Evolutionary conservation across 2,113 vertebrate genomes (phyloP), one percentile per base, ranked within the genome.

Genomic region (Todiramphus saurophagus): DNA sequence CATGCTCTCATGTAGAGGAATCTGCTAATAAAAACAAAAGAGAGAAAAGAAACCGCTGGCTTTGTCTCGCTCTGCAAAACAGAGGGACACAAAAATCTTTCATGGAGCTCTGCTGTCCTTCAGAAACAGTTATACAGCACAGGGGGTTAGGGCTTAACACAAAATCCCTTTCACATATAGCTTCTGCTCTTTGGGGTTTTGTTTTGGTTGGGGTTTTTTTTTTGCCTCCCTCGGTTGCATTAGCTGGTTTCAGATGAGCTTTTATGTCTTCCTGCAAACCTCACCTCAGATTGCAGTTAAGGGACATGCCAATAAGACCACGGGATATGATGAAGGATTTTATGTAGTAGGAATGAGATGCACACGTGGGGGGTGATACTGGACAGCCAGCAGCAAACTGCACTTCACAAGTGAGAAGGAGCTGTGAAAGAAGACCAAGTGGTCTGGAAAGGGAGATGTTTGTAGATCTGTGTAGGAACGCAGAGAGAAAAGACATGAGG

Each of bases 11-110:
- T 72, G 31, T 70, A 74, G 51, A 87, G 80, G 46, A 93, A 74
- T 94, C 56, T 81, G 68, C 51, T 94, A 92, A 92, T 74, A 82
- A 93, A 94, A 96, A 81, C 89, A 93, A 92, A 92, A 37, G 41
- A 95, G 60, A 70, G 58, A 69, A 93, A 83, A 84, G 27, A 76
- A 89, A 59, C 33, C 58, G 33, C 51, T 59, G 33, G 19, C 59
- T 80, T 82, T 64, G 55, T 66, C 53, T 91, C 0, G 0, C 33
- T 83, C 83, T 64, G 56, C 60, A 64, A 59, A 74, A 66, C 30
- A 53, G 37, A 60, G 35, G 19, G n/a, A 46, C 39, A 16, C 41
- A 27, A 81, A 91, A 87, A 72, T 48, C 35, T 67, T 92, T 55
- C 69, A 78, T 21, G 62, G 63, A 74, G 28, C 46, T 78, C 46